A percentile compares a stretch with the other conserved stretches of the same genome.
Evolutionary conservation across 2,888 invertebrate species (phyloP).

Genomic region (Ophonus ardosiacus): DNA sequence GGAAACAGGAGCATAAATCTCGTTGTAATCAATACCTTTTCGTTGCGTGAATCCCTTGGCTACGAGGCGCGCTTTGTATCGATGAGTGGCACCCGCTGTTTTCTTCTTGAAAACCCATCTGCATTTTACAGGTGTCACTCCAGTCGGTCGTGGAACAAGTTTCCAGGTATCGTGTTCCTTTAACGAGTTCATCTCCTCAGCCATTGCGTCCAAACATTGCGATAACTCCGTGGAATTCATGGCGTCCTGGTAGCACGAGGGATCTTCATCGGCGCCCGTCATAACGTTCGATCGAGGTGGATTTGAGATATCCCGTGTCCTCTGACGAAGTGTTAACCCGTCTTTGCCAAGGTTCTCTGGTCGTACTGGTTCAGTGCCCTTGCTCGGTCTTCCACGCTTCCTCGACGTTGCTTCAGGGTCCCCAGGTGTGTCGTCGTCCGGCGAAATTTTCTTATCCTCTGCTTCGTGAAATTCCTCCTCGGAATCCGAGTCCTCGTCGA

Average conservation of each 20-base stretch:
- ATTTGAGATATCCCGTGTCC: neutral
- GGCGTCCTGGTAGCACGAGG: neutral
- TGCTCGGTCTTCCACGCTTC: too few relatives aligned
- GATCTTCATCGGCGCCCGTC: neutral
- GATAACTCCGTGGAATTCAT: too few relatives aligned
- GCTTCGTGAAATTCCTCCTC: slow-evolving; percentile 10
- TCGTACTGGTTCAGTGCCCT: too few relatives aligned
- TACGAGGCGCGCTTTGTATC: neutral
- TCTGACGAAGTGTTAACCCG: neutral
- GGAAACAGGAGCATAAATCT: slow-evolving; percentile 40
- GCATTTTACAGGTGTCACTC: neutral
- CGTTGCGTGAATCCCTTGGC: slow-evolving; percentile 16
- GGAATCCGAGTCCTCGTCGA: neutral
- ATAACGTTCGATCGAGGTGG: neutral
- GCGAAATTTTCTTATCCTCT: neutral
- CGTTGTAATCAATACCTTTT: slow-evolving; percentile 46
- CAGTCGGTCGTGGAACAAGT: neutral
- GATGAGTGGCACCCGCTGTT: slow-evolving; percentile 1
- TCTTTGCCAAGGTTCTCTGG: neutral
- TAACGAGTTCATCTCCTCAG: too few relatives aligned
- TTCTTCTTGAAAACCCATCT: slow-evolving; percentile 18
- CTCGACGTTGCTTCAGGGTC: neutral
- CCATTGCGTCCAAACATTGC: too few relatives aligned
- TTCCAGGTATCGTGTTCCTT: neutral
- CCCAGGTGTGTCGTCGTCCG: neutral